Conservation (phyloP, 2,797 vertebrate genomes). For the Muscicapa striata region DNA sequence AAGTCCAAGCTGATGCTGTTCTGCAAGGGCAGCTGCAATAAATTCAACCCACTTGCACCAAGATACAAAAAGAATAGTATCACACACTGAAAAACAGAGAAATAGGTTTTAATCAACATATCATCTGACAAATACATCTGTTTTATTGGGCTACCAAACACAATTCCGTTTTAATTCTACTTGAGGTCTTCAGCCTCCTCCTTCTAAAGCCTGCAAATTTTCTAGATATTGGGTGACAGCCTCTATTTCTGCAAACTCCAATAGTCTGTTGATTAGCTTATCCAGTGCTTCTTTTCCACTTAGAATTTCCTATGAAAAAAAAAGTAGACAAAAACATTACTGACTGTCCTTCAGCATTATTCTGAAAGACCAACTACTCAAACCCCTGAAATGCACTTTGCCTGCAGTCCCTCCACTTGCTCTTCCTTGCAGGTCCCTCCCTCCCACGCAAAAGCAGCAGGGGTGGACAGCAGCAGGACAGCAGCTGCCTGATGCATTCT, state of each 20-base stretch:
- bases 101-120: background rate
- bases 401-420: background rate
- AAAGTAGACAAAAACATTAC: background rate
- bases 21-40: background rate
- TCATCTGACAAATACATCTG: background rate
- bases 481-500: background rate
- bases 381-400: background rate
- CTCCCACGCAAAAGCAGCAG: background rate
- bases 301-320: conserved; percentile 84
- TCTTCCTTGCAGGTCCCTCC: background rate
- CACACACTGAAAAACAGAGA: background rate
- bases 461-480: background rate
- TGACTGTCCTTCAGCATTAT: background rate
- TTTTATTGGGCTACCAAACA: background rate
- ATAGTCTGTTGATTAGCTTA: conserved; percentile 82
- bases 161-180: background rate
- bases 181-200: conserved; percentile 6
- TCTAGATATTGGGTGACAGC: conserved; percentile 81
- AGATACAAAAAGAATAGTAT: background rate
- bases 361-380: background rate
- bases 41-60: background rate
- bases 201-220: conserved; percentile 63
- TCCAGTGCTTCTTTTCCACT: conserved; percentile 84
- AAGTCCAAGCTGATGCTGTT: background rate
- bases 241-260: conserved; percentile 81